A percentile compares a stretch with the other conserved stretches of the same genome.
Evolutionary conservation across 1,140 invertebrate species (phyloP).

Genomic region (Drosophila subobscura): DNA sequence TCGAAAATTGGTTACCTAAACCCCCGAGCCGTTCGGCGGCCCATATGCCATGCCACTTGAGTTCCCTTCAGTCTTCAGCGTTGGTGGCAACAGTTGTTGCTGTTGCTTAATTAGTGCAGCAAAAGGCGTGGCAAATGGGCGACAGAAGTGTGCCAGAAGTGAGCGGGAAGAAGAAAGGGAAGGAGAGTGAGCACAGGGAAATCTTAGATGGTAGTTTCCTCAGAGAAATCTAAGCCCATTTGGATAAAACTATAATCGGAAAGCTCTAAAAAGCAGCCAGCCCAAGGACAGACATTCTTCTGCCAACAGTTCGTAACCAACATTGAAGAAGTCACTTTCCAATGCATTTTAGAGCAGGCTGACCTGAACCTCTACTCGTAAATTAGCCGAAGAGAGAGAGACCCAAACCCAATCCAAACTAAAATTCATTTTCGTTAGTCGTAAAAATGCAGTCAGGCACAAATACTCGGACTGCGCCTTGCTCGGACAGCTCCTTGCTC

Average conservation of each 20-base stretch:
- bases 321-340: background rate
- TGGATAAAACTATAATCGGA: too few species aligned
- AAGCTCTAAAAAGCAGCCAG: too few species aligned
- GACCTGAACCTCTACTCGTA: constrained; percentile 26
- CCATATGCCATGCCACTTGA: constrained; percentile 69
- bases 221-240: background rate
- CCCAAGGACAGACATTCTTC: too few species aligned
- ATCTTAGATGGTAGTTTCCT: too few species aligned
- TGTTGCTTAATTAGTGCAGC: constrained; percentile 64
- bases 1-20: constrained; percentile 59
- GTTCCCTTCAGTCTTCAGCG: background rate
- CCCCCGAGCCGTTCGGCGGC: constrained; percentile 24
- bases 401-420: constrained; percentile 1
- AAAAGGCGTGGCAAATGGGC: constrained; percentile 41
- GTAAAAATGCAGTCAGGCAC: constrained; percentile 54
- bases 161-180: background rate
- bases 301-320: background rate
- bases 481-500: background rate
- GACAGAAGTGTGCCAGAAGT: constrained; percentile 65
- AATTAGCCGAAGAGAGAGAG: constrained; percentile 45
- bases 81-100: constrained; percentile 49
- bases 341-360: constrained; percentile 7
- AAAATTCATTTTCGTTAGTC: constrained; percentile 29
- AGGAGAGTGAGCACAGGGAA: background rate
- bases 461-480: constrained; percentile 15